A percentile compares a stretch with the other conserved stretches of the same genome.
Evolutionary conservation across 2,888 invertebrate genomes (phyloP).

Genomic region (Meteorus colon): DNA sequence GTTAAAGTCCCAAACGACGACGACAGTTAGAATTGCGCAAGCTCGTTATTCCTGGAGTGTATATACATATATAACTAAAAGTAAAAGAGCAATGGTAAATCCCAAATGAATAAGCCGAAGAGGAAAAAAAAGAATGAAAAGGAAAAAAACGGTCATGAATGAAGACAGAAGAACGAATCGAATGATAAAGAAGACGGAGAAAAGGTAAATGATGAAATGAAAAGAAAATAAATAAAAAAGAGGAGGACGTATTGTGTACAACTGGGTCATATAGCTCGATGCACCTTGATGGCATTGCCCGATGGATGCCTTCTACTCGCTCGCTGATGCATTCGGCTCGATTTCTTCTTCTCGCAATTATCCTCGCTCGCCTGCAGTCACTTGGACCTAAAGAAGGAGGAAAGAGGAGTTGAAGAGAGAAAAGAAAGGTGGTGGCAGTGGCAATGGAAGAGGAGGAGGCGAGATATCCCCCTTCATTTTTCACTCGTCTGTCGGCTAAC

Average conservation of each 20-base stretch:
- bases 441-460: neutral
- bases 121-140: neutral
- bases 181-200: constrained; percentile 7
- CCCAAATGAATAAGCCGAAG: neutral
- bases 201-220: constrained; percentile 4
- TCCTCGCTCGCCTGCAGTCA: constrained; percentile 42
- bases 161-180: neutral
- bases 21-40: constrained; percentile 26
- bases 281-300: constrained; percentile 46
- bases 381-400: constrained; percentile 31
- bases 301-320: constrained; percentile 34
- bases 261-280: constrained; percentile 46
- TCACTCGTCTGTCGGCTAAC: constrained; percentile 41
- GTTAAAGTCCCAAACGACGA: constrained; percentile 6
- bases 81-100: neutral
- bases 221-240: constrained; percentile 1
- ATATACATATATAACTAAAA: neutral
- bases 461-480: constrained; percentile 41
- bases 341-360: constrained; percentile 46
- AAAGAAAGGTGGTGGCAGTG: neutral
- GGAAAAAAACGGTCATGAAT: neutral
- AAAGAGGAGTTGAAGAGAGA: neutral
- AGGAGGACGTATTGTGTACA: constrained; percentile 31
- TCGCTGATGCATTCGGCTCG: constrained; percentile 46
- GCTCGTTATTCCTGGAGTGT: constrained; percentile 18